Evolutionary conservation across 2,888 invertebrate species (phyloP), one percentile per base, ranked within the genome.

Genomic region (Lochmaea crataegi): DNA sequence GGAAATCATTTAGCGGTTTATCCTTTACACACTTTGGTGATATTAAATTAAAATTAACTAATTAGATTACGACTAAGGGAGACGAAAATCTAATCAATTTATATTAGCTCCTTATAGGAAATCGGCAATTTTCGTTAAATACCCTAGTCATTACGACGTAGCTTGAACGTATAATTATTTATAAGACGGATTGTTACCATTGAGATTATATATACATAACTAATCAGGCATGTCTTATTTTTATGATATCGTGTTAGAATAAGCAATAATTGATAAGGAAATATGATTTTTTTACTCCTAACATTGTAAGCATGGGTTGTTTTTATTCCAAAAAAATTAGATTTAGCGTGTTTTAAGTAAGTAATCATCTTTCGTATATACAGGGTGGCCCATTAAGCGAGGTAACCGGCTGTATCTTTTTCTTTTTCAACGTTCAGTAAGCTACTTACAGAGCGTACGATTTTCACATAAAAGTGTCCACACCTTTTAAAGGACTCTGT

Each of bases 11-110:
- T 71, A 73, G 75, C 68, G 77, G 76, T 76, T 77, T 77, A 75
- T 76, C 77, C 77, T 75, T 68, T 76, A 75, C 80, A 77, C 80
- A 79, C 78, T 81, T 82, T 78, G 78, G 81, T 81, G 80, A 79
- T 82, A 85, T 84, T 82, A 84, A 84, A 84, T 84, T 85, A 85
- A 85, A 85, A 84, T 85, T 84, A 85, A 79, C 81, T 85, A 84
- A 85, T 84, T 80, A 83, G 84, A 85, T 85, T 84, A 84, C 71
- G 76, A 79, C 79, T 80, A 79, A 80, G 82, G 81, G 83, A 82
- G 83, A 76, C 79, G 82, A 81, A 83, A 84, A 85, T 84, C 81
- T 83, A 85, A 84, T 85, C 83, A 85, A 85, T 84, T 84, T 82
- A 80, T 83, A 83, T 84, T 83, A 84, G 81, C 79, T 78, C 81